Conservation (phyloP, 2,113 vertebrate species). For the Siphamia tubifer region DNA sequence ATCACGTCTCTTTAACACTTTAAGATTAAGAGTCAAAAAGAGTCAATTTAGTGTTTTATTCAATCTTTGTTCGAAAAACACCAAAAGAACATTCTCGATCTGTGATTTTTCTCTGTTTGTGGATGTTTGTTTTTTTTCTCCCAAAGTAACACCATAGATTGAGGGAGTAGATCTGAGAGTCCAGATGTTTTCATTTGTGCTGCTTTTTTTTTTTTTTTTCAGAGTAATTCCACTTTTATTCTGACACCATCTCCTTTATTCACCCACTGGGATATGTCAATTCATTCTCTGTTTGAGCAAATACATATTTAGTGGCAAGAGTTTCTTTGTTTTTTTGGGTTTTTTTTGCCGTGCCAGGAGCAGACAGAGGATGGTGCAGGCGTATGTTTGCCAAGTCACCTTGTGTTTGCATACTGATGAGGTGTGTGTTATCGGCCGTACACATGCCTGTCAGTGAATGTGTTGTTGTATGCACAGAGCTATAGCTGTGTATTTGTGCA, state of each 20-base stretch:
- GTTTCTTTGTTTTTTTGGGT: not conserved
- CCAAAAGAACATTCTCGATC: no score
- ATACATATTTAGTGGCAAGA: constrained; percentile 6
- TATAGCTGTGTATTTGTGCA: not conserved
- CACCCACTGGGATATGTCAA: constrained; percentile 1
- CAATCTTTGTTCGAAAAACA: no score
- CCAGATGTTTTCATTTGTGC: no score
- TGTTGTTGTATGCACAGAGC: constrained; percentile 3
- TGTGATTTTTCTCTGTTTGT: no score
- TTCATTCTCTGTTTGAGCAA: constrained; percentile 4
- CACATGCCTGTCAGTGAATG: constrained; percentile 35
- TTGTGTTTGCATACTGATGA: constrained; percentile 38
- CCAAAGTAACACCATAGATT: no score
- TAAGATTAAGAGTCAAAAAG: not conserved
- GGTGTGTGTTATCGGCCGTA: constrained; percentile 41
- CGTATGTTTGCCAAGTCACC: constrained; percentile 30
- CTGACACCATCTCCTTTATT: not conserved
- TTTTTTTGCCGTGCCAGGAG: not conserved
- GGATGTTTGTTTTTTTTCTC: no score
- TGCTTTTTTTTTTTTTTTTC: constrained; percentile 7
- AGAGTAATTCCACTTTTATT: no score
- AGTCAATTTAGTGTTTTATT: no score
- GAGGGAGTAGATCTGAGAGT: no score
- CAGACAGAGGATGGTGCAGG: constrained; percentile 13
- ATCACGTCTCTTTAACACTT: not conserved